These are phyloP conservation scores for Trypoxylus dichotomus DNA, from an alignment of 1,140 invertebrate species.

Conservation along the genomic window DNA sequence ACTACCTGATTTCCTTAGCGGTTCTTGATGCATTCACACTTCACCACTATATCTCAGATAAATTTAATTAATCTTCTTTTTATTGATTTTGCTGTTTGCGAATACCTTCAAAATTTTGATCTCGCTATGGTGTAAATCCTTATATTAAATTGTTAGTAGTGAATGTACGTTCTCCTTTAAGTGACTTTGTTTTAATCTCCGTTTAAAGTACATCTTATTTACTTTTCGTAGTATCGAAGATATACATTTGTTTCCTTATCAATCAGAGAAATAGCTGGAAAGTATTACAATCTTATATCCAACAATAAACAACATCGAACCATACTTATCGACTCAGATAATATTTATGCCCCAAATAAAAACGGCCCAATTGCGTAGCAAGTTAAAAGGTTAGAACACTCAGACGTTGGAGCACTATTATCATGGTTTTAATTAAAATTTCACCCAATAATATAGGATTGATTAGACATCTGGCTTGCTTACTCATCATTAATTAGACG, in stretches of 20 bases:
- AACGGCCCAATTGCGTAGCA: background rate
- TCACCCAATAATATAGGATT: background rate
- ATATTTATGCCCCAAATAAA: background rate
- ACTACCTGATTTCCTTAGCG: no score
- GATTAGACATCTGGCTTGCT: background rate
- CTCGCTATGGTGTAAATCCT: no score
- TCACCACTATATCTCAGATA: no score
- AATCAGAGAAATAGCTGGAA: background rate
- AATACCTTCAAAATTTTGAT: no score
- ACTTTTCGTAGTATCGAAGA: no score
- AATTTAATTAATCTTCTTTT: no score
- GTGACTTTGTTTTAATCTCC: no score
- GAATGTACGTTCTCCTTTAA: no score
- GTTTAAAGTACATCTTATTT: no score
- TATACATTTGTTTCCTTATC: background rate
- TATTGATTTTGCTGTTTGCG: no score
- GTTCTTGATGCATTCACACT: no score
- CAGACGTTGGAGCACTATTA: background rate
- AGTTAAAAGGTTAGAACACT: slow-evolving; percentile 16
- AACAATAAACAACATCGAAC: background rate
- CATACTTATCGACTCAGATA: slow-evolving; percentile 5
- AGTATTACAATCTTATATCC: background rate
- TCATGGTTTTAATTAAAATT: slow-evolving; percentile 17
- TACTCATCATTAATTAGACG: background rate
- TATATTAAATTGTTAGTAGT: no score